Base-by-base conservation (phyloP, 1,140 invertebrate genomes). In the Mylabris phalerata region DNA sequence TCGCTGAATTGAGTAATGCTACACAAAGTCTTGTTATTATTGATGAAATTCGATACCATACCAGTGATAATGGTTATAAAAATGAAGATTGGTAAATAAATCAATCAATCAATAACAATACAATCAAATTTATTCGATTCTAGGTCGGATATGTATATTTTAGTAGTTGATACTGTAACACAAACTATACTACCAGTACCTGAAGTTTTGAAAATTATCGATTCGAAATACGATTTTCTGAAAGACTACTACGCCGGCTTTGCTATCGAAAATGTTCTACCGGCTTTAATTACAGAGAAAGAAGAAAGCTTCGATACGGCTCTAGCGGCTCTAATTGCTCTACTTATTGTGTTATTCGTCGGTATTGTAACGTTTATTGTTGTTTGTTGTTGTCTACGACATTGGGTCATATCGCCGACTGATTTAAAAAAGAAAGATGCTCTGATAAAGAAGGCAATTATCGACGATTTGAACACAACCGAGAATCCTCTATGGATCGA, bases 401-500 rank as follows among this genome's bases (percentile, higher is more conserved):
- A 91, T 73, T 93, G 90, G 88, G 87, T 79, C 74, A 75, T 78
- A 42, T 67, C 60, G 32, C 86, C 86, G 55, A 79, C 79, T 64
- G 77, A 80, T 64, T 75, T 78, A 6, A 84, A 85, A 56, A 85
- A 85, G 57, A 89, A 89, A 54, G 88, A 91, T 67, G 86, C 87
- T 46, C 70, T 92, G n/a, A 90, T 90, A 13, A 86, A 89, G 52
- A 84, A 90, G 57, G 82, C 88, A 59, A 88, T 92, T 42, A 84
- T 92, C 26, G 88, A 92, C 67, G 89, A 92, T 67, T 74, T 92
- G 9, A 87, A 89, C 63, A 92, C 89, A 2, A 95, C 91, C 0
- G 92, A 95, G 74, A 95, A 95, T 81, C 92, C 92, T 0, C 75
- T 95, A 1, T 95, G 92, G 92, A 88, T 93, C 45, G 92, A 95